Conservation (phyloP, 2,113 vertebrate genomes). For the Callithrix jacchus region DNA sequence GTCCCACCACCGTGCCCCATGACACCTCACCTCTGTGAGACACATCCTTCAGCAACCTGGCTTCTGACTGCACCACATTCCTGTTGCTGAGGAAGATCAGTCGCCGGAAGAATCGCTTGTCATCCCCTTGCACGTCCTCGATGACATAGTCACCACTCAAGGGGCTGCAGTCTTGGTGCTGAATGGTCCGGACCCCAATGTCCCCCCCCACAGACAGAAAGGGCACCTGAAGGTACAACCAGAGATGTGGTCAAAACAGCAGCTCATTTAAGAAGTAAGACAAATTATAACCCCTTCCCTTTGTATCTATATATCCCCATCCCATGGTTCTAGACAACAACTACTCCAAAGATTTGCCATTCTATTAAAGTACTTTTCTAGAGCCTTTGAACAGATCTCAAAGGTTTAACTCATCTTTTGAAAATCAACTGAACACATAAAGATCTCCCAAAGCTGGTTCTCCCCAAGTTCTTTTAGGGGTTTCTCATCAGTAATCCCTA, state of each 20-base stretch:
- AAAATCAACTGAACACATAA: background rate
- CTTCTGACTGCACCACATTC: conserved; percentile 95
- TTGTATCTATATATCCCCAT: accelerated
- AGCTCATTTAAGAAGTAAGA: background rate
- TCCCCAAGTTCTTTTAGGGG: background rate
- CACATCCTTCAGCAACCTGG: conserved; percentile 82
- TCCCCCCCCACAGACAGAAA: conserved; percentile 96
- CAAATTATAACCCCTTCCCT: background rate
- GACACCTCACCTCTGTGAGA: conserved; percentile 69
- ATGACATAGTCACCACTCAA: conserved; percentile 93
- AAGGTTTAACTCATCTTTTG: background rate
- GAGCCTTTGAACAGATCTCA: background rate
- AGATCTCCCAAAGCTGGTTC: background rate
- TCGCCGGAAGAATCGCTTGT: conserved; percentile 88
- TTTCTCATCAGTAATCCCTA: background rate
- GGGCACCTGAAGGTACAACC: conserved; percentile 87
- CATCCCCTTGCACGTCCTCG: conserved; percentile 94
- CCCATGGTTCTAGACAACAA: background rate
- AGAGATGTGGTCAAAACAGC: background rate
- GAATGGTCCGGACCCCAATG: conserved; percentile 91
- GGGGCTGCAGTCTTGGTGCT: conserved; percentile 86
- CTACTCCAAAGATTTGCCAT: background rate
- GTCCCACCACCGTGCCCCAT: accelerated
- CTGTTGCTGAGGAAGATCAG: conserved; percentile 93
- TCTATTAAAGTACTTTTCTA: background rate